phyloP scores from a whole-genome alignment of 2,888 invertebrate genomes.

The Melipona beecheii region DNA sequence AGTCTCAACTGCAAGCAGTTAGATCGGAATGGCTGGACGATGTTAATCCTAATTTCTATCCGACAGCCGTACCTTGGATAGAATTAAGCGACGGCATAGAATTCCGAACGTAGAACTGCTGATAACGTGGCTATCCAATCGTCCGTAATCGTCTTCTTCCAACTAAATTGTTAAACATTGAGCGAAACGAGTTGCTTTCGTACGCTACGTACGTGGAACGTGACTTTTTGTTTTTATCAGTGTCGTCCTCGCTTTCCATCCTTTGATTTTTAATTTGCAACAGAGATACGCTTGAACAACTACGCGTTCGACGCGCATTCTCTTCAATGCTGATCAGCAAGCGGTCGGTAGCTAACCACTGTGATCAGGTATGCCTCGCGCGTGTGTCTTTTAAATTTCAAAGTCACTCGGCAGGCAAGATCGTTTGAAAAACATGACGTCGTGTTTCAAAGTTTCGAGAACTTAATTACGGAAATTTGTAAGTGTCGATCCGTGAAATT shows the following conservation, averaged over 20 bases:
- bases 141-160: conserved; percentile 1
- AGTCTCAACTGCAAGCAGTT: conserved; percentile 70
- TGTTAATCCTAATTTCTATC: conserved; percentile 67
- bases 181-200: neutral
- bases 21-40: conserved; percentile 65
- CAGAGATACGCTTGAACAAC: neutral
- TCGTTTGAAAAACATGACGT: conserved; percentile 31
- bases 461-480: conserved; percentile 10
- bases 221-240: neutral
- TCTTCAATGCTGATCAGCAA: neutral
- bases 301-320: neutral
- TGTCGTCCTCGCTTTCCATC: no score
- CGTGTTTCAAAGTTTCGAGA: conserved; percentile 2
- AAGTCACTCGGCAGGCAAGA: neutral
- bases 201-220: neutral
- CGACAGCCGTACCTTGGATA: conserved; percentile 45
- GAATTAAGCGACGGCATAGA: conserved; percentile 51
- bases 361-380: conserved; percentile 13
- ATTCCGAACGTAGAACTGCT: conserved; percentile 47
- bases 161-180: neutral
- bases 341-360: neutral
- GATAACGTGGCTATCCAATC: conserved; percentile 32
- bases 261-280: neutral
- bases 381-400: conserved; percentile 20
- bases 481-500: neutral